Percentiles rank a stretch among this genome's conserved stretches.
These are phyloP conservation scores for Aphodius granarius DNA, from an alignment of 2,888 invertebrate species.

Conservation along the genomic window DNA sequence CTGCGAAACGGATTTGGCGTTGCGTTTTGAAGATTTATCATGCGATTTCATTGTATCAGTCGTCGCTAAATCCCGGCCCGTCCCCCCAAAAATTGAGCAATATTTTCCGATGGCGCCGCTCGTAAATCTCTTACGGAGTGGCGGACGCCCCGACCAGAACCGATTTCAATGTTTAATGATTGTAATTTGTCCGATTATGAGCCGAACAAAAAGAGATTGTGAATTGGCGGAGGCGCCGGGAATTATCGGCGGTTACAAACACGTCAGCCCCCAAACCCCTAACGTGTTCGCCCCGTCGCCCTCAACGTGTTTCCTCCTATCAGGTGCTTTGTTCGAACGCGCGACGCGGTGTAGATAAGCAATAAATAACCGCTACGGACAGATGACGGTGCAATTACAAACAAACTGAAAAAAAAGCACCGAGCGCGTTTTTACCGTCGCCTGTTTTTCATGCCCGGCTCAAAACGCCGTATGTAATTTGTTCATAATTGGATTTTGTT, in stretches of 20 bases:
- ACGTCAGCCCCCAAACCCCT: neutral
- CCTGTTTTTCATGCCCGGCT: neutral
- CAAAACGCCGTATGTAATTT: neutral
- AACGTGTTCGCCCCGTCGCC: neutral
- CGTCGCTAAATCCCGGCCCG: constrained; percentile 1
- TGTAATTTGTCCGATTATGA: constrained; percentile 28
- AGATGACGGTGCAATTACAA: neutral
- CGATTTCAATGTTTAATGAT: constrained; percentile 24
- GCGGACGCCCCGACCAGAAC: neutral
- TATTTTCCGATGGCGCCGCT: constrained; percentile 16
- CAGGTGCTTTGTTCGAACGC: neutral
- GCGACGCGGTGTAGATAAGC: neutral
- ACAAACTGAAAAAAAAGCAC: neutral
- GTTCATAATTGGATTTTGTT: neutral
- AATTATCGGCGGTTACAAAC: constrained; percentile 4
- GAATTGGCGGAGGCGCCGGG: constrained; percentile 7
- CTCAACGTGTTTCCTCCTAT: neutral
- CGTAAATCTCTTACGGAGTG: constrained; percentile 18
- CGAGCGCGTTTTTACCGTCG: neutral
- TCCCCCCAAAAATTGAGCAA: constrained; percentile 18
- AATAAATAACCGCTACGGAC: constrained; percentile 2
- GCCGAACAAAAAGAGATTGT: constrained; percentile 9
- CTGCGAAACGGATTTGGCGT: neutral
- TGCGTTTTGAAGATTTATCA: constrained; percentile 4
- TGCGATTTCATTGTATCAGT: constrained; percentile 6